Percentiles rank a stretch among this genome's conserved stretches.
phyloP scores from a whole-genome alignment of 2,113 vertebrate genomes.

The Cyanistes caeruleus region DNA sequence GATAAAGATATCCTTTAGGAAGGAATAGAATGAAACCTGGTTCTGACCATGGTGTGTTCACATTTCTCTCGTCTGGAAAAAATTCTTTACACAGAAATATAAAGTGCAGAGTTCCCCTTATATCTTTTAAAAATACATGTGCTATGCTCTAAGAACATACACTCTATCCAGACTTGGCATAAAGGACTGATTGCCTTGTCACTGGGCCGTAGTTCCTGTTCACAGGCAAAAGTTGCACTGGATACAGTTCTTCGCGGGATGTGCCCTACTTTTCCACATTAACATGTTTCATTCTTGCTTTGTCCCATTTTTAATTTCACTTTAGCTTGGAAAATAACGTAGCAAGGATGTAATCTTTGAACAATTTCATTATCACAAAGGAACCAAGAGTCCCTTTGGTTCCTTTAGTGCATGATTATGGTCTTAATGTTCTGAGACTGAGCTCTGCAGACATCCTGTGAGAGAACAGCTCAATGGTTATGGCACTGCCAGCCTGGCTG shows the following conservation, averaged over 20 bases:
- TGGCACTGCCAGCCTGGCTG: not conserved
- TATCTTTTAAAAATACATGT: not conserved
- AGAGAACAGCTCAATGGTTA: not conserved
- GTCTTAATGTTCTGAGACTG: not conserved
- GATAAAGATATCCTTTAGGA: not conserved
- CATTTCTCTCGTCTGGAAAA: not conserved
- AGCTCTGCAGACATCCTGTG: not conserved
- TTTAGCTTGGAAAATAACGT: not conserved
- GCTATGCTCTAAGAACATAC: not conserved
- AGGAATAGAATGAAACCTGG: not conserved
- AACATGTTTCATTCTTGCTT: not conserved
- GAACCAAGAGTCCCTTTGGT: not conserved
- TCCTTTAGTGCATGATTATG: not conserved
- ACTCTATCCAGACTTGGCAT: not conserved
- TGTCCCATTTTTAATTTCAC: not conserved
- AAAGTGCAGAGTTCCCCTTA: not conserved
- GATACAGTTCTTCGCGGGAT: not conserved
- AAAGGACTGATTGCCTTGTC: not conserved
- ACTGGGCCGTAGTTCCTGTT: not conserved
- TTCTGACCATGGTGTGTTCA: not conserved
- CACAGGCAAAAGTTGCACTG: not conserved
- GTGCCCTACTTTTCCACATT: not conserved
- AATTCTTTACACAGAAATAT: not conserved
- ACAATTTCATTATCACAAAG: not conserved
- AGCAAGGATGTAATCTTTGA: not conserved